Base-by-base conservation (phyloP, 2,797 vertebrate species). In the Arrhamphus sclerolepis region DNA sequence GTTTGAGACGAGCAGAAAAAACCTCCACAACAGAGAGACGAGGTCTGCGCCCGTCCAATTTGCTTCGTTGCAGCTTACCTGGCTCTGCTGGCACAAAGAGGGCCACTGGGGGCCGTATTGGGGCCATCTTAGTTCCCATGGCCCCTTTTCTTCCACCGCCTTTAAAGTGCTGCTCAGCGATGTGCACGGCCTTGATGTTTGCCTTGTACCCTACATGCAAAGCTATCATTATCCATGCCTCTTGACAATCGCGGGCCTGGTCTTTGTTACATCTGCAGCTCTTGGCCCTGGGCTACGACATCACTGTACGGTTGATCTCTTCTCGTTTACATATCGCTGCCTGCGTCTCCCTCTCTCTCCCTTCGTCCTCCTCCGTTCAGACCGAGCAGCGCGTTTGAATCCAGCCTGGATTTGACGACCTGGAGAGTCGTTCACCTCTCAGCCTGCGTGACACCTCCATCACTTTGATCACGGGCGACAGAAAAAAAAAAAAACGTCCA, bases 141-240 rank as follows among this genome's bases (percentile, higher is more conserved):
- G 78, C 82, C 70, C 68, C 81, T 56, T 71, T 67, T 81, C 79
- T 75, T 60, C 42, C 77, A 82, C 57, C 75, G 85, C 83, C 89
- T 90, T 91, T 87, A 89, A 92, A 90, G 89, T 82, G 76, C 59
- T 86, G 83, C 75, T 64, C 83, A 75, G 80, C 80, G 58, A 78
- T 83, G 89, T 62, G 67, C 82, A 54, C 51, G 56, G 89, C 90
- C 90, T 92, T 92, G 91, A 93, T 91, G 90, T 92, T 85, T 77
- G 84, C 86, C 87, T 90, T 88, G 90, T 89, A 89, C 89, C 89
- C 84, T 87, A 85, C 89, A 91, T 92, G 90, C 88, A 91, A 87
- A 90, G 89, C 90, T 91, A 91, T 92, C 92, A 92, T 93, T 93
- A 92, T 89, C 87, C 88, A 80, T 87, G 90, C 91, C 92, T 91